phyloP scores from a whole-genome alignment of 2,888 invertebrate species.

The Ecliptopera silaceata region DNA sequence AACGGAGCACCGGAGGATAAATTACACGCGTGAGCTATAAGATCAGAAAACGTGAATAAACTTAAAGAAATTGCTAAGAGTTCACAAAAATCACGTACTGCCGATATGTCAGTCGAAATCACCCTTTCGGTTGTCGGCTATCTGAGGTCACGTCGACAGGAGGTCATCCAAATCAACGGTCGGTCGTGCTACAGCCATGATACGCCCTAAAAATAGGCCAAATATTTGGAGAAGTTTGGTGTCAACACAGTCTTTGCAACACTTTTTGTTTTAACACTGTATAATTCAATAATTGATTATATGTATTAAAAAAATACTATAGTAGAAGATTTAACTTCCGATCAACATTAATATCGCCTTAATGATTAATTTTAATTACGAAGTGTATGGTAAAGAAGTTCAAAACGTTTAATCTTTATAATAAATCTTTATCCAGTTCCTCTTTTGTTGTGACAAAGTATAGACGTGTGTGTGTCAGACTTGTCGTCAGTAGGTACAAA shows the following conservation, averaged over 20 bases:
- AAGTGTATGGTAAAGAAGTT: too few relatives aligned
- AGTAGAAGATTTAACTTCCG: too few relatives aligned
- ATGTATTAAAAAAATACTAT: too few relatives aligned
- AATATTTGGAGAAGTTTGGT: background rate
- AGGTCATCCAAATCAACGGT: background rate
- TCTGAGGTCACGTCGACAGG: background rate
- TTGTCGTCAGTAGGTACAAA: too few relatives aligned
- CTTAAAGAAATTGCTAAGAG: background rate
- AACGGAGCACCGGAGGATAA: slow-evolving; percentile 7
- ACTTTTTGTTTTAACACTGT: background rate
- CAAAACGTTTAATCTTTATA: too few relatives aligned
- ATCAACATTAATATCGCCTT: too few relatives aligned
- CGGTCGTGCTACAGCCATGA: background rate
- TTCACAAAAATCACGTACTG: background rate
- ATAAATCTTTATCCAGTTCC: too few relatives aligned
- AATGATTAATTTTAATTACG: too few relatives aligned
- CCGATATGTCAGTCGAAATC: background rate
- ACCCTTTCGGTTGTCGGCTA: background rate
- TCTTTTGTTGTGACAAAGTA: too few relatives aligned
- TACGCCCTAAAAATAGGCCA: too few relatives aligned
- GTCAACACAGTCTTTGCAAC: background rate
- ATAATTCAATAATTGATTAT: too few relatives aligned
- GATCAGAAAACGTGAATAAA: background rate
- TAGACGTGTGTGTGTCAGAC: too few relatives aligned
- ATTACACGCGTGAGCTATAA: background rate